phyloP scores from a whole-genome alignment of 2,113 vertebrate genomes.

The Paracanthobrama guichenoti region DNA sequence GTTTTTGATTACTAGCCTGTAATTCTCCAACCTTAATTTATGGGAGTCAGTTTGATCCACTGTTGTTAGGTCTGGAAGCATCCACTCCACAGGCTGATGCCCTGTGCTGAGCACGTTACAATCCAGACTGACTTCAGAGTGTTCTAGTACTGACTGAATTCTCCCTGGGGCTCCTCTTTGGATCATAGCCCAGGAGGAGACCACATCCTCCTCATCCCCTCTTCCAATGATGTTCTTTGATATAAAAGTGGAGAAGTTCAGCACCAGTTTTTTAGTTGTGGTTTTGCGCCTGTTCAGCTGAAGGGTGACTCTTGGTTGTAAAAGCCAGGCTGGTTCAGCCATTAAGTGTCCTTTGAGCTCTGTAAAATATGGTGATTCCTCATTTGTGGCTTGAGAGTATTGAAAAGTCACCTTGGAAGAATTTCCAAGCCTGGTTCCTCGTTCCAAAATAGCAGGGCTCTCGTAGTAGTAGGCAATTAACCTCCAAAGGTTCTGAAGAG shows the following conservation, averaged over 20 bases:
- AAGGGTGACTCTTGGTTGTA: conserved; percentile 76
- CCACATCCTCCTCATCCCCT: conserved; percentile 38
- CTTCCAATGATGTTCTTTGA: conserved; percentile 61
- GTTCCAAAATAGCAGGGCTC: conserved; percentile 75
- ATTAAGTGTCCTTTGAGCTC: conserved; percentile 77
- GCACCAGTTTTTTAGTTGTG: conserved; percentile 75
- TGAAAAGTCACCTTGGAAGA: conserved; percentile 68
- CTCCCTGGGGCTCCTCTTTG: conserved; percentile 61
- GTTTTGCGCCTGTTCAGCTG: conserved; percentile 77
- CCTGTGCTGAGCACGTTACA: conserved; percentile 69
- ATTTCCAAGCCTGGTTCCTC: conserved; percentile 70
- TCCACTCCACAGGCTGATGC: conserved; percentile 71
- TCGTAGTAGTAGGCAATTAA: conserved; percentile 81
- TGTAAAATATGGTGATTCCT: conserved; percentile 79
- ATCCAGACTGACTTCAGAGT: conserved; percentile 67
- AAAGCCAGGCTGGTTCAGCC: conserved; percentile 76
- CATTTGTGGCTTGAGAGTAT: conserved; percentile 72
- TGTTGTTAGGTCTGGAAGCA: conserved; percentile 75
- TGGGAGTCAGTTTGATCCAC: conserved; percentile 63
- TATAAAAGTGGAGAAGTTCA: conserved; percentile 76
- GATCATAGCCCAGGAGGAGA: conserved; percentile 73
- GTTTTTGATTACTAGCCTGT: conserved; percentile 72
- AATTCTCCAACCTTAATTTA: conserved; percentile 63
- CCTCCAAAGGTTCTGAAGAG: conserved; percentile 78
- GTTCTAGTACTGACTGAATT: conserved; percentile 68